Base-by-base conservation (phyloP, 1,140 invertebrate genomes). In the Hyposmocoma kahamanoa region DNA sequence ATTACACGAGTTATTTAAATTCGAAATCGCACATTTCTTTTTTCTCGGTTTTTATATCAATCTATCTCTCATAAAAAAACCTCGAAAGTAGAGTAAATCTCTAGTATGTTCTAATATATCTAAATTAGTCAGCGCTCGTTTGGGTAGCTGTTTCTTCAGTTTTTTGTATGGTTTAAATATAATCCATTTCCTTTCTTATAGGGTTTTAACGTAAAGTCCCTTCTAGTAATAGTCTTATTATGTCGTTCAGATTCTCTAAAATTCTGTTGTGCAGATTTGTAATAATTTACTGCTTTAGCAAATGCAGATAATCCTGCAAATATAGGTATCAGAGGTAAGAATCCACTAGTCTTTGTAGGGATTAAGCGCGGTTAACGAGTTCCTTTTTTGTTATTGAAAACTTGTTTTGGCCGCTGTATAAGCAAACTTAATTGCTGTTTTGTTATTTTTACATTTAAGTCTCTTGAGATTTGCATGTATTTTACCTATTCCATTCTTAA, bases 21-120 rank as follows among this genome's bases (percentile, higher is more conserved):
- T 80, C 22, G 73, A 17, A 24, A 80, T 65, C n/a, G 52, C 67
- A 53, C 63, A 68, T 71, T 81, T 66, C 43, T 59, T 56, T 43
- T 6, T 44, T 32, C 19, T 38, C 26, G 64, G 36, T 42, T 42
- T 53, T 11, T 42, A 53, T 22, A 70, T 67, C 56, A 75, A 57
- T 43, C 22, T 50, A 59, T 76, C 51, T 26, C 60, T 56, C 73
- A 72, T 72, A 43, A 59, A 77, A 10, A 77, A 59, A 18, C 67
- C 71, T 51, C 63, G 46, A 61, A 75, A 73, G 44, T 61, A 28
- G 32, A 58, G 62, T 36, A 72, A 66, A 44, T 62, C 49, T 42
- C 21, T 22, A 21, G 53, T 50, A 59, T 50, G 47, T 54, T 64
- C 56, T 20, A 44, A 1, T 28, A 28, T 28, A 28, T 28, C 24